These are phyloP conservation scores for roundworm (Caenorhabditis elegans) DNA, from an alignment of 1,140 invertebrate species.

Conservation along the genomic window WBcel235 BX284605.5:11795501-11796000, in stretches of 20 bases:
- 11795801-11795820: too few relatives aligned
- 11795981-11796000: too few relatives aligned
- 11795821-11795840: too few relatives aligned
- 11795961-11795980: too few relatives aligned
- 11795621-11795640: not conserved
- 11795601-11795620: not conserved
- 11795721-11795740: not conserved
- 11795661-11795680: conserved; percentile 6
- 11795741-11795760: too few relatives aligned
- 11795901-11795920: too few relatives aligned
- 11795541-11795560: not conserved
- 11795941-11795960: too few relatives aligned
- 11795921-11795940: too few relatives aligned
- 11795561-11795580: not conserved
- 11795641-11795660: conserved; percentile 29
- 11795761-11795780: not conserved
- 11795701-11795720: not conserved
- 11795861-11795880: too few relatives aligned
- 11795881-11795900: too few relatives aligned
- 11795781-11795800: too few relatives aligned
- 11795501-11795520: not conserved
- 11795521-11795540: not conserved
- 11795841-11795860: too few relatives aligned
- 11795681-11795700: not conserved
- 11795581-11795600: not conserved